Percentiles rank a stretch among this genome's conserved stretches.
These are phyloP conservation scores for Acanthosoma haemorrhoidale DNA, from an alignment of 2,888 invertebrate species.

Conservation along the genomic window DNA sequence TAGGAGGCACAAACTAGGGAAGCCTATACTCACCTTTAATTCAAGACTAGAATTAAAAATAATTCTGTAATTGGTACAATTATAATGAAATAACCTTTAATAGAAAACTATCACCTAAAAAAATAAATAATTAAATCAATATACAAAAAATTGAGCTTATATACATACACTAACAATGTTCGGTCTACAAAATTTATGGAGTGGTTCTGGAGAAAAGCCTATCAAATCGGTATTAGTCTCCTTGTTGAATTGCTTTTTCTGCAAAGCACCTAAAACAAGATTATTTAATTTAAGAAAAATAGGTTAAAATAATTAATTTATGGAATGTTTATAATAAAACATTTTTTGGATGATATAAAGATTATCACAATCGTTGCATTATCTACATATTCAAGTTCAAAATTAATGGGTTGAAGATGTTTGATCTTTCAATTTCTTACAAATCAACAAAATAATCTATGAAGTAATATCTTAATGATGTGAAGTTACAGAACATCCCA, in stretches of 20 bases:
- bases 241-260: slow-evolving; percentile 17
- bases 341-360: background rate
- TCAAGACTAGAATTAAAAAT: too few species aligned
- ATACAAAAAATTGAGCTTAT: background rate
- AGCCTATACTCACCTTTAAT: too few species aligned
- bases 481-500: too few species aligned
- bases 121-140: background rate
- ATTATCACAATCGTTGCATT: too few species aligned
- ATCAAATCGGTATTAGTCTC: slow-evolving; percentile 7
- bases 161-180: background rate
- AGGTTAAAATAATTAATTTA: background rate
- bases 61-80: too few species aligned
- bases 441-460: too few species aligned
- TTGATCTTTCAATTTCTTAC: too few species aligned
- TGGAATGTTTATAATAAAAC: background rate
- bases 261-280: background rate
- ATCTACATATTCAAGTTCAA: too few species aligned
- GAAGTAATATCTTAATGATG: too few species aligned
- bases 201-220: background rate
- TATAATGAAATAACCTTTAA: background rate
- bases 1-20: too few species aligned
- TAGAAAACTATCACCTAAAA: background rate
- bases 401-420: too few species aligned
- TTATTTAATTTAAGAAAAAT: background rate
- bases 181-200: slow-evolving; percentile 12